These are phyloP conservation scores for Chrysolina americana DNA, from an alignment of 2,888 invertebrate species.

Conservation along the genomic window DNA sequence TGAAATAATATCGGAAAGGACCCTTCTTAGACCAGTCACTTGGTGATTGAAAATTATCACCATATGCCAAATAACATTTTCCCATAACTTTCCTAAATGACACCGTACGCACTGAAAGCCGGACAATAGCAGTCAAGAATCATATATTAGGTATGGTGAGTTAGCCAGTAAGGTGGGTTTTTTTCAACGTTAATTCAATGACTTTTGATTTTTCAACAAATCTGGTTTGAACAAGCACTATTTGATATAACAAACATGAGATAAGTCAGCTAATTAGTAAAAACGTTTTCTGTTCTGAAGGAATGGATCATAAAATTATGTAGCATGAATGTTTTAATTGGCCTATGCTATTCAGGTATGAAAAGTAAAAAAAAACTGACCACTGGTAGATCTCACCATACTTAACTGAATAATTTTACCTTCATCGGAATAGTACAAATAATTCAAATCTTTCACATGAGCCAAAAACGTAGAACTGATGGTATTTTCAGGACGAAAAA, in stretches of 20 bases:
- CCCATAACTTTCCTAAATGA: conserved; percentile 77
- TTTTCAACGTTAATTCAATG: too few relatives aligned
- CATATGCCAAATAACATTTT: conserved; percentile 79
- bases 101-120: conserved; percentile 70
- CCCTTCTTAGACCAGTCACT: conserved; percentile 77
- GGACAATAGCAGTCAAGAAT: neutral
- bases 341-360: too few relatives aligned
- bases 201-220: too few relatives aligned
- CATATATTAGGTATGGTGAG: neutral
- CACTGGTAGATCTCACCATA: neutral
- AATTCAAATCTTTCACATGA: conserved; percentile 79
- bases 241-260: too few relatives aligned
- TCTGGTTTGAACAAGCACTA: too few relatives aligned
- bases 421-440: conserved; percentile 85
- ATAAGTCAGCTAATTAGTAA: too few relatives aligned
- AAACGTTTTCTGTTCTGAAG: too few relatives aligned
- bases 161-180: neutral
- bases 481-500: conserved; percentile 85
- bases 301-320: too few relatives aligned
- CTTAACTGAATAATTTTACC: conserved; percentile 66
- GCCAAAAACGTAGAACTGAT: conserved; percentile 72
- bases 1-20: conserved; percentile 82
- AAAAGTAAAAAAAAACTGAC: neutral
- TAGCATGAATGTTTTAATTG: too few relatives aligned
- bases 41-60: conserved; percentile 72